These are phyloP conservation scores for Aspidiotus rigidus DNA, from an alignment of 2,888 invertebrate genomes.

Conservation along the genomic window DNA sequence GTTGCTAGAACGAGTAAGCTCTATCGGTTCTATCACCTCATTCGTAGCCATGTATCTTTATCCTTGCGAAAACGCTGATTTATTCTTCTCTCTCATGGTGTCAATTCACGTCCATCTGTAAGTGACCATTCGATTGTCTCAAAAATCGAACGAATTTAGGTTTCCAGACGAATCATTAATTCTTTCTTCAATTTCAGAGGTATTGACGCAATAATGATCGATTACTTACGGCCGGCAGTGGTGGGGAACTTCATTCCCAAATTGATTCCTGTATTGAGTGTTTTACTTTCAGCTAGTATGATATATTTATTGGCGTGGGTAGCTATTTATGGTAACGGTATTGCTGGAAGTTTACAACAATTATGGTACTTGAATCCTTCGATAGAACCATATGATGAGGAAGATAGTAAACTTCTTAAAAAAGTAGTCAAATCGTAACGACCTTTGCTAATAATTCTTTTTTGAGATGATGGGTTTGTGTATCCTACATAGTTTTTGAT, in stretches of 20 bases:
- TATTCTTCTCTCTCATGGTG: background rate
- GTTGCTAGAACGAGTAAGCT: background rate
- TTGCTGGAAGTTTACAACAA: conserved; percentile 3
- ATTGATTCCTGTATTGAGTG: background rate
- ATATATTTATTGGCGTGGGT: background rate
- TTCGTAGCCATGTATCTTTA: background rate
- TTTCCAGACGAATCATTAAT: background rate
- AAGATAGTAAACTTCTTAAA: background rate
- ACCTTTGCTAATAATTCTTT: no score
- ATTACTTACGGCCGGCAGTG: conserved; percentile 20
- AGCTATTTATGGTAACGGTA: background rate
- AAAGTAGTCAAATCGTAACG: background rate
- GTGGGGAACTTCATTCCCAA: conserved; percentile 18
- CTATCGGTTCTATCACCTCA: background rate
- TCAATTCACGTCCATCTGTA: background rate
- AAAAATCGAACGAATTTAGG: no score
- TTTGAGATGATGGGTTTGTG: no score
- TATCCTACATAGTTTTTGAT: no score
- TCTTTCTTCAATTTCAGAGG: background rate
- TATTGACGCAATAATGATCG: conserved; percentile 10
- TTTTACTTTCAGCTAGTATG: background rate
- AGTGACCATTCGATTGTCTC: background rate
- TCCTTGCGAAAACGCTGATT: background rate
- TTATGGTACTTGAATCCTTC: conserved; percentile 9
- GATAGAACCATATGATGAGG: background rate